phyloP scores from a whole-genome alignment of 1,140 invertebrate species.

The Liolophura sinensis region DNA sequence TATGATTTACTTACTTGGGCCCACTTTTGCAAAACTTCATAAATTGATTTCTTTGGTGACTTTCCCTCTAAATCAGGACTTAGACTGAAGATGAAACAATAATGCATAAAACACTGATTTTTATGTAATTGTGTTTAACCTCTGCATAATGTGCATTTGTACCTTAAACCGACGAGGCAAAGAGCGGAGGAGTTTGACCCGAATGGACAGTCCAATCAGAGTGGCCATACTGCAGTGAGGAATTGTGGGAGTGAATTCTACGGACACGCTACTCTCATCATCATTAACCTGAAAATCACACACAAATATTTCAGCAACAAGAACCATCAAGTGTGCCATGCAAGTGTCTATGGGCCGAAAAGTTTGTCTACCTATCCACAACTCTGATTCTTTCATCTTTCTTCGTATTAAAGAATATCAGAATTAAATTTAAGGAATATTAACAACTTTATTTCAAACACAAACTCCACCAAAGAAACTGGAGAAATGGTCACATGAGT shows the following conservation, averaged over 20 bases:
- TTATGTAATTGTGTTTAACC: background rate
- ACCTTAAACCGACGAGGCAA: constrained; percentile 73
- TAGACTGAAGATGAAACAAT: background rate
- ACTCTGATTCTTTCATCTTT: too few relatives aligned
- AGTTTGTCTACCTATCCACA: too few relatives aligned
- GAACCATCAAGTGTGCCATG: too few relatives aligned
- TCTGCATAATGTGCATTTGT: background rate
- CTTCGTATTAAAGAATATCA: background rate
- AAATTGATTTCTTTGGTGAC: too few relatives aligned
- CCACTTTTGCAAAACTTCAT: too few relatives aligned
- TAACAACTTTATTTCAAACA: too few relatives aligned
- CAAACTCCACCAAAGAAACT: too few relatives aligned
- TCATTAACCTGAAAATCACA: constrained; percentile 54
- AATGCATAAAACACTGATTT: background rate
- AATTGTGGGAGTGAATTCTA: constrained; percentile 95
- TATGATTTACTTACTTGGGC: too few relatives aligned
- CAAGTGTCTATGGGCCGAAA: too few relatives aligned
- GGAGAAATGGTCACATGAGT: too few relatives aligned
- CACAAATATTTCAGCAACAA: too few relatives aligned
- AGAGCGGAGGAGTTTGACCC: constrained; percentile 82
- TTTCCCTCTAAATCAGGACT: too few relatives aligned
- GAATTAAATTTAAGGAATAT: background rate
- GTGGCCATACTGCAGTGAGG: constrained; percentile 99
- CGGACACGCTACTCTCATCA: constrained; percentile 67
- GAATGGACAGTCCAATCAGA: constrained; percentile 77